Evolutionary conservation across 2,888 invertebrate species (phyloP).

Genomic region (Steinernema carpocapsae): DNA sequence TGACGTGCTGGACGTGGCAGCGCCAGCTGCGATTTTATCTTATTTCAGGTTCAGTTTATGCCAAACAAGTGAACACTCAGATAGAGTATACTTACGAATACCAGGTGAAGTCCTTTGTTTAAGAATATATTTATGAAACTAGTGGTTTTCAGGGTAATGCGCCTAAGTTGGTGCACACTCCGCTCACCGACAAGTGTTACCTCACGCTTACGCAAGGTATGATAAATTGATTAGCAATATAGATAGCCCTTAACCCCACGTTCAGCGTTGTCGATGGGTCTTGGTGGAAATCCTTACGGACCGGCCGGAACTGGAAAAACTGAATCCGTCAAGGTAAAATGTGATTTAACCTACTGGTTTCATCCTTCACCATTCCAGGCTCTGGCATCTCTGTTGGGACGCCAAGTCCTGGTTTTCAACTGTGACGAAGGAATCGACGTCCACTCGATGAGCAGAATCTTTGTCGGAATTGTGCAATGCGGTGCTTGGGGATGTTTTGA

Average conservation of each 20-base stretch:
- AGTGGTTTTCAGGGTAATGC: slow-evolving; percentile 78
- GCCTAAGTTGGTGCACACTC: slow-evolving; percentile 90
- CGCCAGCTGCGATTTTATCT: slow-evolving; percentile 79
- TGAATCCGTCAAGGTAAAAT: slow-evolving; percentile 85
- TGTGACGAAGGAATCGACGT: slow-evolving; percentile 98
- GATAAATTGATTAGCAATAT: neutral
- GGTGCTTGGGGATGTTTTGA: slow-evolving; percentile 99
- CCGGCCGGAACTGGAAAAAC: slow-evolving; percentile 99
- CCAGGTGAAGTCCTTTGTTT: slow-evolving; percentile 72
- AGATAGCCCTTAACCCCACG: neutral
- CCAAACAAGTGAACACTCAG: slow-evolving; percentile 89
- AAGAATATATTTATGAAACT: too few species aligned
- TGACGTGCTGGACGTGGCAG: slow-evolving; percentile 86
- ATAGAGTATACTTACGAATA: slow-evolving; percentile 97
- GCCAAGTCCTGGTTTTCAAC: slow-evolving; percentile 87
- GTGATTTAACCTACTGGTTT: neutral
- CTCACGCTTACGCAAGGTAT: slow-evolving; percentile 85
- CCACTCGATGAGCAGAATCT: slow-evolving; percentile 87
- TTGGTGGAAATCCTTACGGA: slow-evolving; percentile 98
- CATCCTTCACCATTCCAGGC: slow-evolving; percentile 42
- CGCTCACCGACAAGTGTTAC: slow-evolving; percentile 95
- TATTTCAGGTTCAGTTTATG: slow-evolving; percentile 72
- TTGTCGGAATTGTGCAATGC: slow-evolving; percentile 85
- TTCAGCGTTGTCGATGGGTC: slow-evolving; percentile 85
- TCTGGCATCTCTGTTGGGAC: slow-evolving; percentile 84